These are phyloP conservation scores for Lepus oiostolus DNA, from an alignment of 2,797 vertebrate genomes.

Conservation along the genomic window DNA sequence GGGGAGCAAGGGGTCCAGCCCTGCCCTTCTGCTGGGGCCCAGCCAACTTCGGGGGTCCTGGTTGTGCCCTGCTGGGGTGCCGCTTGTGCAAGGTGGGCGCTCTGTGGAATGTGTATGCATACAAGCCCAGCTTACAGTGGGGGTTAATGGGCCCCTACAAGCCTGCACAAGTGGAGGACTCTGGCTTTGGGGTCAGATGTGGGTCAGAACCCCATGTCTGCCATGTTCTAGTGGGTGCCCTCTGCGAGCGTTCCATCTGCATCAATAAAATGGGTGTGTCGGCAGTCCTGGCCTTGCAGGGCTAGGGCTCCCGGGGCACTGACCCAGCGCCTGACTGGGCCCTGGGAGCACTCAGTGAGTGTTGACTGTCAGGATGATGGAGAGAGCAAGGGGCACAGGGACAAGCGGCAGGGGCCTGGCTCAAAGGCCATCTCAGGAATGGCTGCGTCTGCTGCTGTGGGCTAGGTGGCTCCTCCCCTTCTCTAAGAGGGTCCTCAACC, in stretches of 20 bases:
- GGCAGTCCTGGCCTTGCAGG: not conserved
- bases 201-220: not conserved
- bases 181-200: not conserved
- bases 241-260: not conserved
- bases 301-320: not conserved
- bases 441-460: not conserved
- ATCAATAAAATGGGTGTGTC: not conserved
- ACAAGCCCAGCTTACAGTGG: not conserved
- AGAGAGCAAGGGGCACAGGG: not conserved
- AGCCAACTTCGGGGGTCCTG: not conserved
- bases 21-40: not conserved
- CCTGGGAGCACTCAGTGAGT: not conserved
- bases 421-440: not conserved
- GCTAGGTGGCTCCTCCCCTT: not conserved
- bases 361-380: not conserved
- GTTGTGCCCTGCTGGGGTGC: not conserved
- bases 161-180: not conserved
- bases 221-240: rapidly evolving
- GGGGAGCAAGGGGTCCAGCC: no score
- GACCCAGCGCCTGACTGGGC: not conserved
- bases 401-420: not conserved
- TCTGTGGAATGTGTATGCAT: rapidly evolving
- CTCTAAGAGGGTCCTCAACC: not conserved
- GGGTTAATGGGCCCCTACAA: no score
- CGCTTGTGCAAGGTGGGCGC: not conserved